Evolutionary conservation across 2,113 vertebrate genomes (phyloP).

Genomic region (Centrocercus urophasianus): DNA sequence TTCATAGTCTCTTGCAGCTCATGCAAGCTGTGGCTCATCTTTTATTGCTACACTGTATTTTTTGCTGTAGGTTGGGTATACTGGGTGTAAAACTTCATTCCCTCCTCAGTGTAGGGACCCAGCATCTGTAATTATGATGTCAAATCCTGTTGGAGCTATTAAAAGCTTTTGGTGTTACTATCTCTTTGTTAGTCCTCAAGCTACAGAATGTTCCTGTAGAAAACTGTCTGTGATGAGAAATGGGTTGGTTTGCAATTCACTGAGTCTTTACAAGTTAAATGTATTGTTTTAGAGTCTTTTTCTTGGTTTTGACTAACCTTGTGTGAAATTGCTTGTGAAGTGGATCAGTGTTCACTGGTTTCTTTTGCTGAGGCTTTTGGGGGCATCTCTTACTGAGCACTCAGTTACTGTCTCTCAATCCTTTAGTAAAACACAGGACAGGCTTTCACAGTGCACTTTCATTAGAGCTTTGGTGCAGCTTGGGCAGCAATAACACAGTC

Average conservation of each 20-base stretch:
- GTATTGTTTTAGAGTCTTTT: neutral
- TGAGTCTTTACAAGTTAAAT: neutral
- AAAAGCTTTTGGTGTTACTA: neutral
- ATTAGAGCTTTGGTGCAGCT: neutral
- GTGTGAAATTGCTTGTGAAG: neutral
- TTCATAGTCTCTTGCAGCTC: neutral
- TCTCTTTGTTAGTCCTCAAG: neutral
- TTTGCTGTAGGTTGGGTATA: neutral
- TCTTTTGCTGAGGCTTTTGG: neutral
- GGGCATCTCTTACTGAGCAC: neutral
- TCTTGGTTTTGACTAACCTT: neutral
- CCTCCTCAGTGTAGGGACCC: neutral
- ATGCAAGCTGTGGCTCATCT: neutral
- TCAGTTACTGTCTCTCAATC: neutral
- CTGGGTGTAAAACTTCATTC: neutral
- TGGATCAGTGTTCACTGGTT: neutral
- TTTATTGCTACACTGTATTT: neutral
- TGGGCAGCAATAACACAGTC: neutral
- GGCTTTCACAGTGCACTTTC: neutral
- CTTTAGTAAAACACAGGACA: neutral
- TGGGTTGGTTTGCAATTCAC: neutral
- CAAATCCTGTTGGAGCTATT: neutral
- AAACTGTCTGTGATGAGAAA: neutral
- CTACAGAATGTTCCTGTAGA: neutral
- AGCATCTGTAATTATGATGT: neutral